Percentiles rank a stretch among this genome's conserved stretches.
phyloP scores from a whole-genome alignment of 2,888 invertebrate species.

The Onthophagus sagittarius region DNA sequence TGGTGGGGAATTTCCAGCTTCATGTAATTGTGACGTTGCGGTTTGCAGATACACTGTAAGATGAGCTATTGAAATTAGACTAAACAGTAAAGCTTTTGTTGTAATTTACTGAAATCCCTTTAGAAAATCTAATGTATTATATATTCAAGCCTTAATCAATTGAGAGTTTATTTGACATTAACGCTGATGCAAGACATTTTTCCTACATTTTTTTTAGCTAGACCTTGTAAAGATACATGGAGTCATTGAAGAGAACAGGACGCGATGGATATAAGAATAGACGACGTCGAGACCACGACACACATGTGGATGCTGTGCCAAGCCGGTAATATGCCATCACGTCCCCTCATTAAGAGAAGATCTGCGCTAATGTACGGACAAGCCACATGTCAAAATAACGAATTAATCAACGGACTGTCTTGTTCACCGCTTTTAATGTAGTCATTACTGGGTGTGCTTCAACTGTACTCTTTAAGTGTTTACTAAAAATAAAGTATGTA shows the following conservation, averaged over 20 bases:
- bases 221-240: neutral
- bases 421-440: slow-evolving; percentile 19
- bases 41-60: neutral
- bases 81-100: neutral
- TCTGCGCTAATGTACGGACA: slow-evolving; percentile 48
- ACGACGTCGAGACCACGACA: slow-evolving; percentile 6
- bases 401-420: slow-evolving; percentile 45
- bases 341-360: slow-evolving; percentile 35
- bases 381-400: slow-evolving; percentile 49
- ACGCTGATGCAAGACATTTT: no score
- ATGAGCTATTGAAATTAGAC: neutral
- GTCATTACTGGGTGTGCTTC: neutral
- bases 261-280: slow-evolving; percentile 15
- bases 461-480: no score
- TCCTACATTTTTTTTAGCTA: neutral
- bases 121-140: neutral
- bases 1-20: neutral
- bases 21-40: neutral
- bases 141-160: no score
- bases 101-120: neutral
- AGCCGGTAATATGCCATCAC: slow-evolving; percentile 39
- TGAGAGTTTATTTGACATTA: no score
- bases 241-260: neutral
- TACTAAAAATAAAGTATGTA: no score
- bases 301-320: slow-evolving; percentile 20